Evolutionary conservation across 1,140 invertebrate genomes (phyloP).

Genomic region (Neelides sp.): DNA sequence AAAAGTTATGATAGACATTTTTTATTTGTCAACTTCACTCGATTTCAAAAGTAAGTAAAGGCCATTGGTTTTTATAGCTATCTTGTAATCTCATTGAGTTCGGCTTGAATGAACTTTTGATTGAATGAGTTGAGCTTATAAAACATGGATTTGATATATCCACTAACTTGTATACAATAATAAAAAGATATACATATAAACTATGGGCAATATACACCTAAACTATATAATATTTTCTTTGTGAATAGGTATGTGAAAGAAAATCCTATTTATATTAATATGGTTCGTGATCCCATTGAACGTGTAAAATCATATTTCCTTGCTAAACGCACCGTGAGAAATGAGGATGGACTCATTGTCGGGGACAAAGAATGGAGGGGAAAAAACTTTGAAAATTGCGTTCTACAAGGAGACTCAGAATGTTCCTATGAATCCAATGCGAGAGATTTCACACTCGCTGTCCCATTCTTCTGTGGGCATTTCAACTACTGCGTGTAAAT

Average conservation of each 20-base stretch:
- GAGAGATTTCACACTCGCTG: constrained; percentile 40
- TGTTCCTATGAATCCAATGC: constrained; percentile 36
- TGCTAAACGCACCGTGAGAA: constrained; percentile 14
- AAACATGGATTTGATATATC: no score
- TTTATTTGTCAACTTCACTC: constrained; percentile 52
- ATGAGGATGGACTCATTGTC: background rate
- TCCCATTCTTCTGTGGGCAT: constrained; percentile 56
- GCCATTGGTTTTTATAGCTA: no score
- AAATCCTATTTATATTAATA: constrained; percentile 48
- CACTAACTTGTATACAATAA: background rate
- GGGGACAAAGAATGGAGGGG: constrained; percentile 23
- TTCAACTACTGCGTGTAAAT: constrained; percentile 46
- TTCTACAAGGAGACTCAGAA: constrained; percentile 34
- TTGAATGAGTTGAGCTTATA: no score
- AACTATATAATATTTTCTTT: background rate
- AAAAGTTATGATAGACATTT: constrained; percentile 44
- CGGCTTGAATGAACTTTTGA: no score
- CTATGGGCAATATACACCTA: background rate
- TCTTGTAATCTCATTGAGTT: no score
- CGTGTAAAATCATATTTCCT: constrained; percentile 34
- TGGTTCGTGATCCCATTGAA: constrained; percentile 49
- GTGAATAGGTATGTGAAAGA: constrained; percentile 19
- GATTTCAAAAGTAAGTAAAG: constrained; percentile 27
- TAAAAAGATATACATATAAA: background rate
- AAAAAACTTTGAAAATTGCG: constrained; percentile 36